Evolutionary conservation across 2,113 vertebrate genomes (phyloP).

Genomic region (Serilophus lunatus): DNA sequence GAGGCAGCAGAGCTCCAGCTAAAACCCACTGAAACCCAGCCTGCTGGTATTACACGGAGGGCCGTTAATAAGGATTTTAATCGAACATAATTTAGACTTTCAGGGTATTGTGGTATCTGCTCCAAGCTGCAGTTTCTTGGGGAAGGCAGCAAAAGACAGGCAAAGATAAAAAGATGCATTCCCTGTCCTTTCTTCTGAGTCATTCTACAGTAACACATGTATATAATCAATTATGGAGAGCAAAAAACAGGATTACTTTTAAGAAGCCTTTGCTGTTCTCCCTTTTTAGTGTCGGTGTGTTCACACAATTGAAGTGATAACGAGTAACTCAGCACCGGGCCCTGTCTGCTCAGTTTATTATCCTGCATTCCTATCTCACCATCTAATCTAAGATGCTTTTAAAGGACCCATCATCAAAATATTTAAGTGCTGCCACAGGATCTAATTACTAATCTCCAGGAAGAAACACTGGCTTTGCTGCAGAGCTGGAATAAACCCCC

Average conservation of each 20-base stretch:
- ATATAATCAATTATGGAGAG: neutral
- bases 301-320: neutral
- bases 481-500: neutral
- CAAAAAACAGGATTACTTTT: neutral
- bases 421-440: conserved; percentile 10
- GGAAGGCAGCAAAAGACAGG: neutral
- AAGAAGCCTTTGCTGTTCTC: neutral
- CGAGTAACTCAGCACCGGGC: neutral
- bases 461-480: conserved; percentile 2
- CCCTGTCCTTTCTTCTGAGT: neutral
- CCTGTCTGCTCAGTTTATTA: conserved; percentile 19
- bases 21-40: neutral
- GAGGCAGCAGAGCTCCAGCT: neutral
- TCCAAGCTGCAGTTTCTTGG: neutral
- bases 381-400: conserved; percentile 44
- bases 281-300: neutral
- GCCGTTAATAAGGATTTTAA: neutral
- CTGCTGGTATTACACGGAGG: neutral
- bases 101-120: neutral
- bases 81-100: neutral
- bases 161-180: neutral
- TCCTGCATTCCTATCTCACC: conserved; percentile 41
- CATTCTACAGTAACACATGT: neutral
- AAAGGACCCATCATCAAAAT: conserved; percentile 19
- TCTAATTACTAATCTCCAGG: conserved; percentile 47